Evolutionary conservation across 2,888 invertebrate genomes (phyloP).

Genomic region (Scaptomyza tumidula): DNA sequence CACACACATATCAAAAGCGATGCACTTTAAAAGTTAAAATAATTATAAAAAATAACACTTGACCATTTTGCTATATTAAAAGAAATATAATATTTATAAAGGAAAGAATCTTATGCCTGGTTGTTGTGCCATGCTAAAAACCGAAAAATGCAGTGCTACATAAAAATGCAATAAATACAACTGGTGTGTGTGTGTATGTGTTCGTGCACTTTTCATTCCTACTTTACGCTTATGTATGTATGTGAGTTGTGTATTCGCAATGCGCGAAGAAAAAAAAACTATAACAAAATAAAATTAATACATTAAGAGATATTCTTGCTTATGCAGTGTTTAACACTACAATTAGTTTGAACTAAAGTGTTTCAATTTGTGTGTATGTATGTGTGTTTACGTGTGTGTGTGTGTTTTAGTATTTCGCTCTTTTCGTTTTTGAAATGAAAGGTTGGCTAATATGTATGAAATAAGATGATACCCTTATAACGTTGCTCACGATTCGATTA

Average conservation of each 20-base stretch:
- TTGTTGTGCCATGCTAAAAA: slow-evolving; percentile 55
- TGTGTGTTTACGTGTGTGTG: slow-evolving; percentile 38
- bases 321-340: slow-evolving; percentile 75
- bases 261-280: slow-evolving; percentile 54
- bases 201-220: slow-evolving; percentile 29
- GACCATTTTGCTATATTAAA: slow-evolving; percentile 53
- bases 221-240: slow-evolving; percentile 31
- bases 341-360: slow-evolving; percentile 76
- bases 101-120: slow-evolving; percentile 19
- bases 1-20: slow-evolving; percentile 53
- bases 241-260: slow-evolving; percentile 29
- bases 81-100: slow-evolving; percentile 18
- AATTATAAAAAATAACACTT: slow-evolving; percentile 55
- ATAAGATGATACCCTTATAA: slow-evolving; percentile 63
- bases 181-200: slow-evolving; percentile 49
- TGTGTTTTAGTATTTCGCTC: slow-evolving; percentile 24
- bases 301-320: slow-evolving; percentile 73
- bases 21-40: slow-evolving; percentile 45
- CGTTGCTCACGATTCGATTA: slow-evolving; percentile 76
- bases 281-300: slow-evolving; percentile 75
- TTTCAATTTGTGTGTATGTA: slow-evolving; percentile 57
- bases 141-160: slow-evolving; percentile 63
- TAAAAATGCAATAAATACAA: slow-evolving; percentile 72
- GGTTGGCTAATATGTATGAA: slow-evolving; percentile 67
- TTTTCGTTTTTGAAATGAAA: slow-evolving; percentile 56